Percentiles rank a stretch among this genome's conserved stretches.
phyloP scores from a whole-genome alignment of 2,113 vertebrate species.

The Synodontis membranacea region DNA sequence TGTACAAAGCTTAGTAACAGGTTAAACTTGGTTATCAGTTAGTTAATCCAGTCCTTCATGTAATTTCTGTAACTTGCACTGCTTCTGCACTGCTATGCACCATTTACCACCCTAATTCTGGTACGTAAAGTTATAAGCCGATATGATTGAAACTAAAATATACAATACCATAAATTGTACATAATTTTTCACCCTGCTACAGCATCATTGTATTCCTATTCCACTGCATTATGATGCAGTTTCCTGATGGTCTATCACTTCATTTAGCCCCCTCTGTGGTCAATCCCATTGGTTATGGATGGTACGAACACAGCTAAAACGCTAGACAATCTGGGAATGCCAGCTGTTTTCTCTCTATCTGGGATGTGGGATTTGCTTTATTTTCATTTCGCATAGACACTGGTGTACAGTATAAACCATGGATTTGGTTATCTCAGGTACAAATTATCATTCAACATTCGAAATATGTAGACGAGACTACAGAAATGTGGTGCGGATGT shows the following conservation, averaged over 20 bases:
- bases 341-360: conserved; percentile 1
- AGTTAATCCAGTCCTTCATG: neutral
- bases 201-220: neutral
- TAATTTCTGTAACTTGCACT: neutral
- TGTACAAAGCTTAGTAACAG: neutral
- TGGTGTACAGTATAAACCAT: neutral
- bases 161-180: neutral
- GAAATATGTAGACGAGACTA: neutral
- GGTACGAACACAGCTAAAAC: neutral
- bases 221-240: neutral
- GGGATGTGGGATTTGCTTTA: neutral
- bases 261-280: conserved; percentile 5
- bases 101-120: neutral
- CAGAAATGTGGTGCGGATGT: neutral
- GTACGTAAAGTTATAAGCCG: neutral
- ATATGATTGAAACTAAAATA: neutral
- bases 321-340: conserved; percentile 2
- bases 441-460: neutral
- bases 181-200: neutral
- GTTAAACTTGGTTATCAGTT: neutral
- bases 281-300: conserved; percentile 7
- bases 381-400: neutral
- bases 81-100: neutral
- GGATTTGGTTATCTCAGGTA: neutral
- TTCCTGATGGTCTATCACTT: conserved; percentile 8